These are phyloP conservation scores for Hippocampus guttulatus DNA, from an alignment of 2,113 vertebrate genomes.

Conservation along the genomic window DNA sequence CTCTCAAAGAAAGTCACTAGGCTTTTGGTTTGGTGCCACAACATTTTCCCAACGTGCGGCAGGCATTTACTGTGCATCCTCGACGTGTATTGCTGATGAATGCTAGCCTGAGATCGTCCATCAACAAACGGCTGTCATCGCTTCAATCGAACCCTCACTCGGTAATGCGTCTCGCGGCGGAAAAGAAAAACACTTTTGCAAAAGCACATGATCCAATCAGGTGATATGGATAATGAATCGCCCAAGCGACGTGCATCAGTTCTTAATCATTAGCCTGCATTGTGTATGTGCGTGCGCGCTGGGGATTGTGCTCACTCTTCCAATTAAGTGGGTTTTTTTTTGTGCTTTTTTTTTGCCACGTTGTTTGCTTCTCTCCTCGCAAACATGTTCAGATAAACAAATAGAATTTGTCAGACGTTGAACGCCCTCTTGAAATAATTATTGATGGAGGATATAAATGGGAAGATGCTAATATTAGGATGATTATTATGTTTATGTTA, in stretches of 20 bases:
- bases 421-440: constrained; percentile 14
- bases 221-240: constrained; percentile 77
- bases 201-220: constrained; percentile 52
- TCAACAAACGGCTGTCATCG: constrained; percentile 72
- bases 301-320: constrained; percentile 42
- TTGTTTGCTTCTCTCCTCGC: constrained; percentile 54
- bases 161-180: constrained; percentile 56
- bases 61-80: constrained; percentile 27
- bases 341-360: constrained; percentile 42
- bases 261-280: constrained; percentile 66
- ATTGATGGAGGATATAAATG: neutral
- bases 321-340: constrained; percentile 32
- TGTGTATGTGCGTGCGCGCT: constrained; percentile 3
- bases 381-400: constrained; percentile 64
- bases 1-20: neutral
- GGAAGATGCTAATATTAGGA: neutral
- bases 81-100: constrained; percentile 67
- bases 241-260: constrained; percentile 60
- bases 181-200: constrained; percentile 41
- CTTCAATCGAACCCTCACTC: constrained; percentile 64
- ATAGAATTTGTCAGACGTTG: constrained; percentile 45
- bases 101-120: constrained; percentile 63
- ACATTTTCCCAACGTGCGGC: neutral
- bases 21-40: constrained; percentile 13
- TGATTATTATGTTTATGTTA: neutral